Conservation (phyloP, 1,140 invertebrate species). For the Chionoecetes opilio region DNA sequence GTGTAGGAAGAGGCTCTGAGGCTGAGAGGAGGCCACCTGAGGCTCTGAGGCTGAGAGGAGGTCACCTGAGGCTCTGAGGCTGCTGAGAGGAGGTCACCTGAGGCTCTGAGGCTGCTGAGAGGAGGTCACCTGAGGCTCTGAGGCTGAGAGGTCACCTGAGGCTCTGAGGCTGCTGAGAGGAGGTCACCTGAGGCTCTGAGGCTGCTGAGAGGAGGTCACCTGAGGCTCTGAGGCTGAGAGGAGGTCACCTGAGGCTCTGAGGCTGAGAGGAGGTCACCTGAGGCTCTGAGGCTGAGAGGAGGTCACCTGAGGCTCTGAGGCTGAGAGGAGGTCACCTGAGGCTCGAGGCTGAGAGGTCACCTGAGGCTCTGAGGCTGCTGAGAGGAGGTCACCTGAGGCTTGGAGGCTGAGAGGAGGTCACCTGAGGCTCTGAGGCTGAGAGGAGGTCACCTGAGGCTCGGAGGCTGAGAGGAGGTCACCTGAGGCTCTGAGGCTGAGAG, state of each 20-base stretch:
- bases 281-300: neutral
- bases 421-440: neutral
- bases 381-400: constrained; percentile 24
- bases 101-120: no score
- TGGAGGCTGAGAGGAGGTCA: neutral
- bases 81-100: no score
- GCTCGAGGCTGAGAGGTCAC: no score
- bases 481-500: neutral
- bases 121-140: no score
- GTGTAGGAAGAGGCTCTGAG: neutral
- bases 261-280: neutral
- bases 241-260: constrained; percentile 2
- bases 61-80: neutral
- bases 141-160: no score
- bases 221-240: neutral
- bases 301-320: constrained; percentile 1
- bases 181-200: no score
- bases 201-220: no score
- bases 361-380: neutral
- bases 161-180: no score
- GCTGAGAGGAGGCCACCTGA: constrained; percentile 13
- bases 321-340: neutral
- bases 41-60: neutral
- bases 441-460: constrained; percentile 13
- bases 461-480: neutral